Conservation (phyloP, 2,888 invertebrate genomes). For the Lasioglossum marginatum region DNA sequence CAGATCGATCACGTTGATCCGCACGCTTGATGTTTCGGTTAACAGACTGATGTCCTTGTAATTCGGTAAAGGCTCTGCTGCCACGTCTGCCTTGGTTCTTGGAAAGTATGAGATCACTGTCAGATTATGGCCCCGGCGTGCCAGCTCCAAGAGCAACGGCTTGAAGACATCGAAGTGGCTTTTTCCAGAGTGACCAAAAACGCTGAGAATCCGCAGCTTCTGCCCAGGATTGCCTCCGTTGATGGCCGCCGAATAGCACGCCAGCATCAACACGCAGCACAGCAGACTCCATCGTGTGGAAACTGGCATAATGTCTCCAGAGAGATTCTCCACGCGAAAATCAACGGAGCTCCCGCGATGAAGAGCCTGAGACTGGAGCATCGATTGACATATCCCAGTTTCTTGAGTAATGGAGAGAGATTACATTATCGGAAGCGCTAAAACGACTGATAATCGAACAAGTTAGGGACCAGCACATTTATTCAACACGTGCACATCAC, state of each 20-base stretch:
- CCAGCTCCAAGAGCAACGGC: slow-evolving; percentile 87
- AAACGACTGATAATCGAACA: too few species aligned
- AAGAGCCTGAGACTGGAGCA: not conserved
- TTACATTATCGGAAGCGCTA: not conserved
- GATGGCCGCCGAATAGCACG: not conserved
- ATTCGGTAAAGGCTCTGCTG: slow-evolving; percentile 84
- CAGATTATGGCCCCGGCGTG: slow-evolving; percentile 88
- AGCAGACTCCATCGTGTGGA: not conserved
- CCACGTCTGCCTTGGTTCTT: slow-evolving; percentile 61
- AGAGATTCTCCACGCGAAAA: not conserved
- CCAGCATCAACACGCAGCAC: not conserved
- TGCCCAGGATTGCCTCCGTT: not conserved
- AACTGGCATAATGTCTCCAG: not conserved
- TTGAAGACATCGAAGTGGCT: slow-evolving; percentile 90
- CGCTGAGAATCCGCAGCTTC: slow-evolving; percentile 86
- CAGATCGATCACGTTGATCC: slow-evolving; percentile 70
- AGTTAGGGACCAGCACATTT: too few species aligned
- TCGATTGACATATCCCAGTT: not conserved
- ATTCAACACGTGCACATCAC: not conserved
- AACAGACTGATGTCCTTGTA: slow-evolving; percentile 87
- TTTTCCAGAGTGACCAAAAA: slow-evolving; percentile 89
- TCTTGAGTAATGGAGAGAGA: not conserved
- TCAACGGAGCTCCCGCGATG: not conserved
- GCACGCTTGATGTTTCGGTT: slow-evolving; percentile 75
- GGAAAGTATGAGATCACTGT: slow-evolving; percentile 89